Percentiles rank a stretch among this genome's conserved stretches.
Conservation (phyloP, 2,113 vertebrate species). For the Eptesicus fuscus region DNA sequence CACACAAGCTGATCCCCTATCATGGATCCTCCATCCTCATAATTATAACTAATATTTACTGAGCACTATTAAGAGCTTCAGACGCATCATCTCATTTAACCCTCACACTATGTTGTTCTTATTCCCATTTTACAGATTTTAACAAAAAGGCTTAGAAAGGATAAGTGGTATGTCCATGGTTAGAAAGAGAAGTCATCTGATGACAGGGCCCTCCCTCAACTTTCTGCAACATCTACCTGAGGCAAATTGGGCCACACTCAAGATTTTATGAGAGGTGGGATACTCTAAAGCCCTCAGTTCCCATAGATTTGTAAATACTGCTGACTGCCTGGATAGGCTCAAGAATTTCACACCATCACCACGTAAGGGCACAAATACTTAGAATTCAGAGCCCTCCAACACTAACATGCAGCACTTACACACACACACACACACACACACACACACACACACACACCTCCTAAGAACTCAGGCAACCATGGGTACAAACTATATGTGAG, state of each 20-base stretch:
- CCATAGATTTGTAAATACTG: background rate
- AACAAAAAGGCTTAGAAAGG: background rate
- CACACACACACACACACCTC: background rate
- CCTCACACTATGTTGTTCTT: background rate
- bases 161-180: background rate
- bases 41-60: background rate
- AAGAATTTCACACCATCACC: background rate
- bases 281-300: background rate
- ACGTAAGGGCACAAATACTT: background rate
- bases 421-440: background rate
- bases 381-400: background rate
- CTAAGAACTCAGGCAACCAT: background rate
- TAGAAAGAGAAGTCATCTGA: background rate
- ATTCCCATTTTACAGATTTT: background rate
- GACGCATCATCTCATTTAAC: background rate
- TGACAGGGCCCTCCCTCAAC: background rate
- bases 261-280: background rate
- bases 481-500: background rate
- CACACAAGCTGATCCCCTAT: background rate
- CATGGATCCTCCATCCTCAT: background rate
- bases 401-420: background rate
- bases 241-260: background rate
- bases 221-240: background rate
- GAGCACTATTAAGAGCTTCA: background rate
- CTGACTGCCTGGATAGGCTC: background rate